Evolutionary conservation across 2,888 invertebrate genomes (phyloP), one percentile per base, ranked within the genome.

Genomic region (Sceliomorpha sp.): DNA sequence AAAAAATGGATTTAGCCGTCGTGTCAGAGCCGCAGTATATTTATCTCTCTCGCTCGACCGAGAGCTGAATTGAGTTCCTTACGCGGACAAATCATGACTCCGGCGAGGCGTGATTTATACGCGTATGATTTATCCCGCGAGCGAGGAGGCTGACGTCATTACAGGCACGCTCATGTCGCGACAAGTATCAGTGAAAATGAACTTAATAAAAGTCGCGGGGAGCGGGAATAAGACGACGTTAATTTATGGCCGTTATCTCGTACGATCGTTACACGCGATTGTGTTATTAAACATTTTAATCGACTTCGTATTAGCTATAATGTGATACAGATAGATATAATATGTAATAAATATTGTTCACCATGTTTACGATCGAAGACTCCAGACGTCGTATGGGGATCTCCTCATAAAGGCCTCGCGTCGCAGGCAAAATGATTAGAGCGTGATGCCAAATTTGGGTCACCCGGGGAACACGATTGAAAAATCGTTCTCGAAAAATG

Each of bases 101-200:
- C 31, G 15, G 17, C 26, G 17, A 66, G 14, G 24, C 48, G 17
- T 45, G 47, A 66, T 66, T 66, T 66, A 66, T 59, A 66, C 27
- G 53, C 51, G 66, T 51, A 59, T 68, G 60, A 55, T 68, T 68
- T 62, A 56, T 56, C 45, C 44, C 40, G 34, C n/a, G 34, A 48
- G 27, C 36, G 42, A 48, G 17, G 32, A 37, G 47, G 42, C 56
- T 50, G 68, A 68, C 60, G 37, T 68, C 45, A 68, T 68, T 68
- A 68, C 55, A 56, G 50, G 50, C 60, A 44, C 29, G 55, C 36
- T 68, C 27, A 39, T 48, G 51, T 53, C 31, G 55, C 55, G 60
- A 60, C 67, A 59, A 53, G 60, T 60, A 67, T 67, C 60, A 36
- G 40, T 48, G 55, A 55, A 67, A 67, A 48, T 67, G 45, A 67